Evolutionary conservation across 37 sponge, comb jelly and placozoan genomes (phyloP).

Genomic region (Agelas oroides): DNA sequence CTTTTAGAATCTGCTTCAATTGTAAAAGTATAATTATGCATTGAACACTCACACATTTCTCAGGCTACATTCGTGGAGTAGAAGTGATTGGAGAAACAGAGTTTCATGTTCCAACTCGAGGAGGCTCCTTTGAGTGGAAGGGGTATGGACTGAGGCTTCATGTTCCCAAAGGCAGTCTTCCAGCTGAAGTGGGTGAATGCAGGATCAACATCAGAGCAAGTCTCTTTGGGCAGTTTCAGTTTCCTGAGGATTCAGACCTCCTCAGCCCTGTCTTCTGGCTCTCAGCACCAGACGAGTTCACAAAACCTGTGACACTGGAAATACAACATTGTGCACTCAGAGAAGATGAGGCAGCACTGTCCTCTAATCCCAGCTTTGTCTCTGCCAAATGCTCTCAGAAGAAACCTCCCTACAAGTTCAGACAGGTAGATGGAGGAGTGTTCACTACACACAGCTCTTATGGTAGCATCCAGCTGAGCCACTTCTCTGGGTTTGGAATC

Average conservation of each 20-base stretch:
- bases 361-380: background rate
- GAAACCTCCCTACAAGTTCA: background rate
- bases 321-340: background rate
- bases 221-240: background rate
- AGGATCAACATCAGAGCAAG: background rate
- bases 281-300: background rate
- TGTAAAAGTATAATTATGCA: too few species aligned
- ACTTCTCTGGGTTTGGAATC: constrained; percentile 1
- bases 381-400: background rate
- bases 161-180: background rate
- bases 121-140: background rate
- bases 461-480: background rate
- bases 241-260: background rate
- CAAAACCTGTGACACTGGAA: background rate
- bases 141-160: background rate
- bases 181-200: background rate
- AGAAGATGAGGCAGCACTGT: too few species aligned
- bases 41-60: too few species aligned
- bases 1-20: too few species aligned
- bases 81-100: too few species aligned
- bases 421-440: background rate
- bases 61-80: too few species aligned
- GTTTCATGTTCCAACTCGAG: too few species aligned
- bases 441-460: background rate
- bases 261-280: background rate